Evolutionary conservation across 2,888 invertebrate genomes (phyloP), one percentile per base, ranked within the genome.

Genomic region (Aporophyla nigra): DNA sequence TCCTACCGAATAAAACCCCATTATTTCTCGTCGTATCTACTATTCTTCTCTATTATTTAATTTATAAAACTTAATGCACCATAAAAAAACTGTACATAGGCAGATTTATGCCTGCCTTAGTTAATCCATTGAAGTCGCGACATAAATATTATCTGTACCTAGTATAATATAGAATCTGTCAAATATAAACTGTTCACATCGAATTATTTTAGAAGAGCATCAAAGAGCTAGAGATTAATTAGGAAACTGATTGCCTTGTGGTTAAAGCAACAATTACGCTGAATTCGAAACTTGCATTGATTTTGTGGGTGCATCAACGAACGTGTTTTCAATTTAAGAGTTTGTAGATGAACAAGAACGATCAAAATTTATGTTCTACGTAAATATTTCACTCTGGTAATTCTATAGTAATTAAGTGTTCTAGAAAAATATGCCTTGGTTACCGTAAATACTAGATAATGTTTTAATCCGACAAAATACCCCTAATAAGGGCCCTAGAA

Each of bases 201-300:
- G 6, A 40, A 24, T 5, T 33, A 24, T 21, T 59, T 43, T 19
- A 1, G 10, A 12, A 63, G 10, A 51, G 7, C 14, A 58, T 33
- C 43, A 14, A 14, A 56, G 7, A 43, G 27, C 14, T 12, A 24
- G 16, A 59, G 33, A 27, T 19, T 27, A 19, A 27, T 27, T 49
- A 10, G n/a, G 19, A 78, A 67, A 54, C 7, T n/a, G 61, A 62
- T 78, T 43, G 6, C 46, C 0, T 78, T 61, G 24, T 16, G 9
- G 21, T 21, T n/a, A n/a, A 16, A 53, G 10, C 27, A 27, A 19
- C 7, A 49, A 62, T 21, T 10, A 0, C 10, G 21, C 16, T 6
- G 10, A n/a, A 49, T 27, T 2, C 6, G 40, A 78, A 19, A 49
- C n/a, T 54, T 9, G 6, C 3, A 4, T 51, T 49, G n/a, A 58